These are phyloP conservation scores for Pseudorasbora parva DNA, from an alignment of 2,113 vertebrate species.

Conservation along the genomic window DNA sequence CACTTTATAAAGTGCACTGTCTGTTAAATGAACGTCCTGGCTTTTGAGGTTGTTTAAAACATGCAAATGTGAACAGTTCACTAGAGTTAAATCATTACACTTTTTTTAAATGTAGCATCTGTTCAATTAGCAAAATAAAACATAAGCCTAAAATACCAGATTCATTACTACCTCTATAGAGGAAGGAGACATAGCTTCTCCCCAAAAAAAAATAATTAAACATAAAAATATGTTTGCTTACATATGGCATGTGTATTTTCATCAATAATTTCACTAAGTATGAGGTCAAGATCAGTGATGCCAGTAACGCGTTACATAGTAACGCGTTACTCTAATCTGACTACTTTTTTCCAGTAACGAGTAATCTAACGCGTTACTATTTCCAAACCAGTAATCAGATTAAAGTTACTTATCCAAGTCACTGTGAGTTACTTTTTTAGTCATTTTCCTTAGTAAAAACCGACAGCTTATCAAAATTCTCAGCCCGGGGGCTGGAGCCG, in stretches of 20 bases:
- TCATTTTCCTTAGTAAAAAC: too few species aligned
- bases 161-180: neutral
- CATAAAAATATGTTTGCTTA: neutral
- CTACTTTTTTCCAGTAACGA: too few species aligned
- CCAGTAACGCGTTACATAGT: too few species aligned
- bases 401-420: too few species aligned
- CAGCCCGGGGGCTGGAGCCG: too few species aligned
- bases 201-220: slow-evolving; percentile 49
- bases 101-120: neutral
- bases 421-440: too few species aligned
- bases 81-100: neutral
- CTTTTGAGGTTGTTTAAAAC: neutral
- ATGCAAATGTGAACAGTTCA: slow-evolving; percentile 3
- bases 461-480: too few species aligned
- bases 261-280: slow-evolving; percentile 30
- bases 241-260: neutral
- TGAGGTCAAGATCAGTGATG: too few species aligned
- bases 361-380: too few species aligned
- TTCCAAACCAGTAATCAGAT: too few species aligned
- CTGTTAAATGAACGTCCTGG: neutral
- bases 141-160: neutral
- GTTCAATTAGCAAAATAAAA: slow-evolving; percentile 9
- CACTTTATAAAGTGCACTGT: neutral
- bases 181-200: neutral
- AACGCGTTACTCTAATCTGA: too few species aligned